Percentiles rank a stretch among this genome's conserved stretches.
Evolutionary conservation across 2,797 vertebrate genomes (phyloP).

Genomic region (Coregonus sp.): DNA sequence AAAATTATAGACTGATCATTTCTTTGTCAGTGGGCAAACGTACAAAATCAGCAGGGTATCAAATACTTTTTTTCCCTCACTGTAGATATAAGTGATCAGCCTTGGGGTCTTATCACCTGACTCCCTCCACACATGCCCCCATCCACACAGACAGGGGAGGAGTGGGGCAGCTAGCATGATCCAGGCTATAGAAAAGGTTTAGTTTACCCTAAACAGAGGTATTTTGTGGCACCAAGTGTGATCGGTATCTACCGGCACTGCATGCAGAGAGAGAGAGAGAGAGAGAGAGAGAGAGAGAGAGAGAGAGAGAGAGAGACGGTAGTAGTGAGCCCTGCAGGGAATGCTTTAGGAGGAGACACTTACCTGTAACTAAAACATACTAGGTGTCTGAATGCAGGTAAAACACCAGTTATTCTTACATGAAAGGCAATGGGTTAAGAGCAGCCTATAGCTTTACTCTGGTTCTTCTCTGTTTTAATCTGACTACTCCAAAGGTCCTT

Average conservation of each 20-base stretch:
- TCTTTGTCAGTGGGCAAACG: too few relatives aligned
- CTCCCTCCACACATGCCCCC: slow-evolving; percentile 4
- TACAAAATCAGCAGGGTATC: too few relatives aligned
- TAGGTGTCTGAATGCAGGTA: neutral
- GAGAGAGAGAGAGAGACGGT: slow-evolving; percentile 6
- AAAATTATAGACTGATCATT: too few relatives aligned
- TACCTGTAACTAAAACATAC: neutral
- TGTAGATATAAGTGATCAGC: slow-evolving; percentile 35
- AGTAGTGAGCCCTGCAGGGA: neutral
- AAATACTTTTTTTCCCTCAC: too few relatives aligned
- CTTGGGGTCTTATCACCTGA: neutral
- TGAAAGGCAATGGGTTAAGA: neutral
- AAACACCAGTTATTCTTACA: neutral
- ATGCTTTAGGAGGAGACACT: neutral
- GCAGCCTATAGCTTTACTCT: neutral
- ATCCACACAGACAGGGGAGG: slow-evolving; percentile 8
- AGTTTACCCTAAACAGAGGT: slow-evolving; percentile 50
- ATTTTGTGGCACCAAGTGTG: slow-evolving; percentile 61
- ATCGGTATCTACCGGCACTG: slow-evolving; percentile 62
- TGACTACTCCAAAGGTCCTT: neutral
- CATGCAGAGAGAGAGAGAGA: slow-evolving; percentile 29
- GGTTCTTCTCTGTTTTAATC: neutral
- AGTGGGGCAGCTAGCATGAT: slow-evolving; percentile 10
- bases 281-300: slow-evolving; percentile 6
- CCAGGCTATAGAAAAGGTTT: slow-evolving; percentile 38